Evolutionary conservation across 2,888 invertebrate genomes (phyloP), one percentile per base, ranked within the genome.

Genomic region (Papilio gigon): DNA sequence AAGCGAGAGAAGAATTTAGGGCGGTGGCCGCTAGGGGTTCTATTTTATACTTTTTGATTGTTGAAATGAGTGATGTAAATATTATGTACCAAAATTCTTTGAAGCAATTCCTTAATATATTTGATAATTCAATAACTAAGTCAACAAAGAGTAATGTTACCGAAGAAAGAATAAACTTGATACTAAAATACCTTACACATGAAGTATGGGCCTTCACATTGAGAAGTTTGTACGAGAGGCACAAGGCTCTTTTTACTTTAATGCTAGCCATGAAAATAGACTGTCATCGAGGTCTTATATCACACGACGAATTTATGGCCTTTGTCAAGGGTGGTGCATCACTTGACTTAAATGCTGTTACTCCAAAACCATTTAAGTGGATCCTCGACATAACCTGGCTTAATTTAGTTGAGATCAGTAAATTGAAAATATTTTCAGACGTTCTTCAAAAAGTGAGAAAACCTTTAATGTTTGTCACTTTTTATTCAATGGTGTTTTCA

Each of bases 301-400:
- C 95, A 0, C 97, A 97, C 77, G 96, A 97, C 58, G 98, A 99
- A 86, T 99, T 99, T 84, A 95, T 97, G 94, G 96, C 97, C 0
- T 98, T 99, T 77, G 98, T 99, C 68, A 99, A 99, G 91, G 98
- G 98, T 40, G 98, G 98, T 0, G 98, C 98, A 11, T 98, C 98
- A 0, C 86, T 98, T 70, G 98, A 98, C 85, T 89, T 98, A 65
- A 98, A 98, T 86, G 97, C 98, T 3, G 98, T 98, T 0, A 93
- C 95, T 2, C 97, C 98, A 0, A 98, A 98, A 87, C 98, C 98
- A 0, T 98, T 97, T 80, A 94, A 95, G 77, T 99, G 98, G 98
- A 97, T 99, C 78, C 92, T 98, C 65, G 98, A 98, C 79, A 97
- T 98, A 73, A 98, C 98, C 0, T 99, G 98, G 98, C 86, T 98